phyloP scores from a whole-genome alignment of 2,888 invertebrate genomes.

The Pristionchus maxplancki region DNA sequence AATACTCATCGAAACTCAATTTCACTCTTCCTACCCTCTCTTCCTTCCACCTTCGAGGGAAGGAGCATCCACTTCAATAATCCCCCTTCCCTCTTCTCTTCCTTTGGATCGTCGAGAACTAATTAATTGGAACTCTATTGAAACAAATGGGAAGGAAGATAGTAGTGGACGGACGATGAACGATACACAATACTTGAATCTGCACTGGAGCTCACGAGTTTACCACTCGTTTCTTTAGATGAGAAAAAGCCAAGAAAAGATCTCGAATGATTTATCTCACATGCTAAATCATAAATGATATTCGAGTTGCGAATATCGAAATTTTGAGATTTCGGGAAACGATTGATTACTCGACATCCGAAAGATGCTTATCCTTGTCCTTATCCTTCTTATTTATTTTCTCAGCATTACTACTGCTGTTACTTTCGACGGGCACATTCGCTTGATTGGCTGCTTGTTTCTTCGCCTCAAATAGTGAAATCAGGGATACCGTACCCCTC shows the following conservation, averaged over 20 bases:
- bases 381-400: neutral
- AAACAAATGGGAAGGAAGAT: neutral
- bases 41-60: constrained; percentile 30
- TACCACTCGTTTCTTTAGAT: too few relatives aligned
- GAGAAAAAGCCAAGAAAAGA: neutral
- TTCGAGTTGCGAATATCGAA: neutral
- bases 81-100: neutral
- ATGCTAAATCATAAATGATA: neutral
- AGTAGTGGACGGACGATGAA: too few relatives aligned
- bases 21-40: constrained; percentile 3
- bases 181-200: too few relatives aligned
- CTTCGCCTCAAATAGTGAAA: neutral
- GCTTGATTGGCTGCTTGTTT: neutral
- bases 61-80: constrained; percentile 39
- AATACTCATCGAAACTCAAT: constrained; percentile 43
- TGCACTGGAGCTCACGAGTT: too few relatives aligned
- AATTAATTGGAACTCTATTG: constrained; percentile 27
- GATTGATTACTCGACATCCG: neutral
- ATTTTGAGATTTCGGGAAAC: too few relatives aligned
- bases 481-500: neutral
- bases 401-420: neutral
- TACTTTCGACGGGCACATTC: neutral
- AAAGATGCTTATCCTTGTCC: neutral
- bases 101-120: neutral
- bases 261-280: constrained; percentile 1